Conservation (phyloP, 2,797 vertebrate genomes). For the Tinamus major region DNA sequence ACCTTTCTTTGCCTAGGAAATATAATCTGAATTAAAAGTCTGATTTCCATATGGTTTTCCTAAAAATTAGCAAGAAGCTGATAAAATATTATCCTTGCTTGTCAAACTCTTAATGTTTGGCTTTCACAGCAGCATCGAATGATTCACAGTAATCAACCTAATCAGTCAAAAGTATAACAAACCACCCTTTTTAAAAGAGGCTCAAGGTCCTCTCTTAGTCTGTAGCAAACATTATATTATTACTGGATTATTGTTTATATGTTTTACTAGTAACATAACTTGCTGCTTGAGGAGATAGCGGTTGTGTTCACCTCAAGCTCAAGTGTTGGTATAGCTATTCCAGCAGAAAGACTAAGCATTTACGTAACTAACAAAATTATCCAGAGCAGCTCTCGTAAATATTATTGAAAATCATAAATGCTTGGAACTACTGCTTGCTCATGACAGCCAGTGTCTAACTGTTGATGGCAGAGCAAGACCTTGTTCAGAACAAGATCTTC, state of each 20-base stretch:
- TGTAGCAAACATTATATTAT: background rate
- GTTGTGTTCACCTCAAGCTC: background rate
- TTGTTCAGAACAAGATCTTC: background rate
- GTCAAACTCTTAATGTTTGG: background rate
- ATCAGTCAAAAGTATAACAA: background rate
- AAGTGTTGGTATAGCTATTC: background rate
- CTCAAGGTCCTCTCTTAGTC: background rate
- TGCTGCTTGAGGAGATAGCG: background rate
- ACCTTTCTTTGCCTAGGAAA: background rate
- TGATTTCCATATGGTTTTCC: slow-evolving; percentile 30
- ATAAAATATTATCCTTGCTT: background rate
- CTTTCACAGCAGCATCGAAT: background rate
- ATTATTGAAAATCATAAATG: background rate
- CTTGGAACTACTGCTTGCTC: background rate
- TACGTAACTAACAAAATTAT: background rate
- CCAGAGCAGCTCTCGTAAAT: background rate
- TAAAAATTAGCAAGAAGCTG: background rate
- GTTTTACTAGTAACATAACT: background rate
- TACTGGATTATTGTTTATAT: background rate
- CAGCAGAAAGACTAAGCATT: background rate
- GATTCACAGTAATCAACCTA: background rate
- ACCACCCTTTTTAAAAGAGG: background rate
- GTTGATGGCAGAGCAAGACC: background rate
- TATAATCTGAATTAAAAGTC: slow-evolving; percentile 16
- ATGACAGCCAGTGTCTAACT: background rate